Percentiles rank a stretch among this genome's conserved stretches.
Evolutionary conservation across 2,797 vertebrate genomes (phyloP).

Genomic region (Sternarchorhynchus goeldii): DNA sequence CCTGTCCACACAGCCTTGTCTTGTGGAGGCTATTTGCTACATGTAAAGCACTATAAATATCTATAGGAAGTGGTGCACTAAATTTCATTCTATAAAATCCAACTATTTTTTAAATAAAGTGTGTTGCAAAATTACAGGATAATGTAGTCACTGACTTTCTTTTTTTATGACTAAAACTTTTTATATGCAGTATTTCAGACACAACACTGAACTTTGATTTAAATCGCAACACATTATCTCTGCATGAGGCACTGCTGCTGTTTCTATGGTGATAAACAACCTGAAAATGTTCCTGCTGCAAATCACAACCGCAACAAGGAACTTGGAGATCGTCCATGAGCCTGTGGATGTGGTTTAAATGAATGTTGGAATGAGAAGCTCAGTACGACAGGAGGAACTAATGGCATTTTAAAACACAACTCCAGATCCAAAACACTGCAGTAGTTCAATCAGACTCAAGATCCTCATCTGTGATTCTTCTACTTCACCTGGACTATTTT

Average conservation of each 20-base stretch:
- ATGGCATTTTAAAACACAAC: slow-evolving; percentile 37
- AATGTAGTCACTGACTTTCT: slow-evolving; percentile 67
- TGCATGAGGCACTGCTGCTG: too few species aligned
- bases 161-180: slow-evolving; percentile 57
- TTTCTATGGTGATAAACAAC: too few species aligned
- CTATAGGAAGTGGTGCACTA: slow-evolving; percentile 73
- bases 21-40: slow-evolving; percentile 73
- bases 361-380: background rate
- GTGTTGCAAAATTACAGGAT: slow-evolving; percentile 69
- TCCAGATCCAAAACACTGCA: too few species aligned
- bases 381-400: slow-evolving; percentile 6
- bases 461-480: slow-evolving; percentile 69
- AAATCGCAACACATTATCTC: background rate
- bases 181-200: background rate
- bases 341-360: too few species aligned
- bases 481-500: slow-evolving; percentile 74
- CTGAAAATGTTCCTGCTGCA: too few species aligned
- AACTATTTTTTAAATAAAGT: slow-evolving; percentile 82
- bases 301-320: too few species aligned
- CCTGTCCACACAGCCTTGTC: slow-evolving; percentile 69
- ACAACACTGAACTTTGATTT: background rate
- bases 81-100: slow-evolving; percentile 68
- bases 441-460: background rate
- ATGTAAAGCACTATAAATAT: slow-evolving; percentile 77
- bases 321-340: too few species aligned